phyloP scores from a whole-genome alignment of 2,113 vertebrate genomes.

The Chauna torquata region DNA sequence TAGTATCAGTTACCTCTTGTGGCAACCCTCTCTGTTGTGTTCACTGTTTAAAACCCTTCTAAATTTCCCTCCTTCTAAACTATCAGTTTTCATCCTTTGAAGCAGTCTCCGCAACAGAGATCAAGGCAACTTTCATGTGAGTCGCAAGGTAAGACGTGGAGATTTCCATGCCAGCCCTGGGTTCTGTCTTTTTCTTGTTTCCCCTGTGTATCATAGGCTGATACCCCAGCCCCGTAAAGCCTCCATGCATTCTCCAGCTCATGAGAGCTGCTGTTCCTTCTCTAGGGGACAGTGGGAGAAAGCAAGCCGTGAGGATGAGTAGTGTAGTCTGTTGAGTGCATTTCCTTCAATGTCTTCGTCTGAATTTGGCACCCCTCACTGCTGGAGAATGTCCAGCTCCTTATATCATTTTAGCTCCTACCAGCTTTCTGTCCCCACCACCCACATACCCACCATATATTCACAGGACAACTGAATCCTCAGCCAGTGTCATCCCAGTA shows the following conservation, averaged over 20 bases:
- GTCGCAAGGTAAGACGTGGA: background rate
- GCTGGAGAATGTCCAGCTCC: background rate
- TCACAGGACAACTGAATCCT: background rate
- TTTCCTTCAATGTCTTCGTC: background rate
- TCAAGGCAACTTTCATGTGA: background rate
- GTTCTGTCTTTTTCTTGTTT: background rate
- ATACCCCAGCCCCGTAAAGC: background rate
- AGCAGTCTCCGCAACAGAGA: background rate
- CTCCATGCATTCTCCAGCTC: fast-evolving
- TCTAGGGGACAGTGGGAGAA: background rate
- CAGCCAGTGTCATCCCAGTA: background rate
- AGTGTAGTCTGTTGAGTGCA: background rate
- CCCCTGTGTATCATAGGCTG: background rate
- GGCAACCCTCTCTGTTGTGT: background rate
- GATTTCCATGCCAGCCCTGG: background rate
- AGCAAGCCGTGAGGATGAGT: background rate
- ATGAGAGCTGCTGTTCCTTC: background rate
- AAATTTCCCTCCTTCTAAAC: background rate
- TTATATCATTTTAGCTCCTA: background rate
- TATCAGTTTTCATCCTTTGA: background rate
- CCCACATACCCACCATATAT: fast-evolving
- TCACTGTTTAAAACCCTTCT: background rate
- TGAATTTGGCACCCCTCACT: background rate
- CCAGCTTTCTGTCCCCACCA: background rate
- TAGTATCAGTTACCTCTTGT: background rate